A percentile compares a stretch with the other conserved stretches of the same genome.
Conservation (phyloP, 2,888 invertebrate species). For the Pimpla rufipes region DNA sequence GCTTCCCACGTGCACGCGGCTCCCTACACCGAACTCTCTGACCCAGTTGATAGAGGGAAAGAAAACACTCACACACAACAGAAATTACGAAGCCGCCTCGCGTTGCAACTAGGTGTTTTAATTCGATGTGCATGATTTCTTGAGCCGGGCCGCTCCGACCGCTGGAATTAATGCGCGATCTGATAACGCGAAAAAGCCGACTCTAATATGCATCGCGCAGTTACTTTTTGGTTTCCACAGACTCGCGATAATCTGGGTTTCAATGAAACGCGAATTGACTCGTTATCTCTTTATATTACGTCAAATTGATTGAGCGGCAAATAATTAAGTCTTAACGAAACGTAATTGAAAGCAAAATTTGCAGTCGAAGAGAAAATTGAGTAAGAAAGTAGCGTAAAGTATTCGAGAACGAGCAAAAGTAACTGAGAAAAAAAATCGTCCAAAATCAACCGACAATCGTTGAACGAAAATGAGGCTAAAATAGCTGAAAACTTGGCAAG, state of each 20-base stretch:
- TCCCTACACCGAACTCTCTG: slow-evolving; percentile 27
- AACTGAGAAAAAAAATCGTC: background rate
- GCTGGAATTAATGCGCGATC: slow-evolving; percentile 35
- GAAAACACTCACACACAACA: slow-evolving; percentile 11
- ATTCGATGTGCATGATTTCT: slow-evolving; percentile 31
- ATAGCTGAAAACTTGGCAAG: background rate
- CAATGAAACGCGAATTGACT: slow-evolving; percentile 25
- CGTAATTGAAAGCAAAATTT: background rate
- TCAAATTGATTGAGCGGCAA: background rate
- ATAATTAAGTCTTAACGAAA: background rate
- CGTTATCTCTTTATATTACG: background rate
- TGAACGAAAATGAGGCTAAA: background rate
- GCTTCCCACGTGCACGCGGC: slow-evolving; percentile 59
- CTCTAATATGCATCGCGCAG: slow-evolving; percentile 44
- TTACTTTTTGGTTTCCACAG: slow-evolving; percentile 11
- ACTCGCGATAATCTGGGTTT: slow-evolving; percentile 7
- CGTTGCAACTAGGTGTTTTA: slow-evolving; percentile 27
- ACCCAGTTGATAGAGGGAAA: slow-evolving; percentile 40
- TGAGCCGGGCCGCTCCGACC: background rate
- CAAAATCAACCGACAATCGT: background rate
- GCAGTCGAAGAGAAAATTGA: background rate
- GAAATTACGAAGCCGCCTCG: slow-evolving; percentile 3
- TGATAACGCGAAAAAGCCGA: slow-evolving; percentile 35
- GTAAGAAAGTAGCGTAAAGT: too few relatives aligned
- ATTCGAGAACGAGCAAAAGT: background rate